Evolutionary conservation across 1,140 invertebrate species (phyloP), one percentile per base, ranked within the genome.

Genomic region (Aricia agestis): DNA sequence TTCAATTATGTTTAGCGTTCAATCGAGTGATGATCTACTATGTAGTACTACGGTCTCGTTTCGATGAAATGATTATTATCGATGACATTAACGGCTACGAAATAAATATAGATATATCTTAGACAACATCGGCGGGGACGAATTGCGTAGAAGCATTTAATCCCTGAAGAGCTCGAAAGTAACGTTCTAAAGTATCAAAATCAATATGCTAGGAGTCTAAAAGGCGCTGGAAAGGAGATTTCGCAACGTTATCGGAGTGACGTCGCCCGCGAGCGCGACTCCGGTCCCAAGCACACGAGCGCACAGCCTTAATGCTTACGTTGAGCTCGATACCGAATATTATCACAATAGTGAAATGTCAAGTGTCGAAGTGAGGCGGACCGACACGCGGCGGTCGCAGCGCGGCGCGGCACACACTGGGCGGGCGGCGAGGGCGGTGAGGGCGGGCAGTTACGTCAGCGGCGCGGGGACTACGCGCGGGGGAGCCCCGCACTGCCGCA

Each of bases 321-420:
- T 82, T 78, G 79, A 82, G 81, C 82, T 87, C 78, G 78, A 78
- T 77, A 81, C 76, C 76, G 76, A 79, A 85, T 80, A 78, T 82
- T 79, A 78, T 80, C 80, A 82, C 82, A 79, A 82, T 85, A 79
- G 77, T 79, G 77, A 89, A 90, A 90, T 84, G 84, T 87, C 85
- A 88, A 89, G 78, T 82, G 82, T 84, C 82, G 78, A 82, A 89
- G 78, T 78, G 75, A 82, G 79, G 80, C 82, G 82, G 80, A 85
- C 82, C 82, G 79, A 75, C 75, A 85, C 82, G 80, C 82, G 73
- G 82, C 81, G 80, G 79, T 84, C 81, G 82, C 80, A 83, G 81
- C 84, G 85, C 86, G 85, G 84, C 88, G 85, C 89, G 89, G 83
- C 84, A 87, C 89, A 90, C 87, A 91, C 90, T 91, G 88, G 88